Conservation (phyloP, 2,113 vertebrate species). For the Stomatorhinus ivindoensis region DNA sequence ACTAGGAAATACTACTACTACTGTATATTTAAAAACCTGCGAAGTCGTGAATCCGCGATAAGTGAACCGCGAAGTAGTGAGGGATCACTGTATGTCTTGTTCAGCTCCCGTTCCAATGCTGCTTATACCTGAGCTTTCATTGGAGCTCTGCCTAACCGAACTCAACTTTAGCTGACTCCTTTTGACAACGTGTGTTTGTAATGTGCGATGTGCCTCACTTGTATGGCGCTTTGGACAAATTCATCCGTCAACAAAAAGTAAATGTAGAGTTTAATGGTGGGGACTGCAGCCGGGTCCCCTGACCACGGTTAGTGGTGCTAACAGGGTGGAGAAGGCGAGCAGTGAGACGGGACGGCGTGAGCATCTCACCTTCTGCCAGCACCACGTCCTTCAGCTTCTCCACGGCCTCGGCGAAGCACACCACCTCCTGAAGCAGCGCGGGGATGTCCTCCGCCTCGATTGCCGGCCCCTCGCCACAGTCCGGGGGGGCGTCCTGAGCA, state of each 20-base stretch:
- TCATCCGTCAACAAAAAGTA: neutral
- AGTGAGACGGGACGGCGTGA: neutral
- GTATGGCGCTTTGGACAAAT: neutral
- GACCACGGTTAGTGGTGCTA: neutral
- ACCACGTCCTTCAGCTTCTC: slow-evolving; percentile 88
- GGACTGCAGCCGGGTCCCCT: no score
- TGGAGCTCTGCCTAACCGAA: neutral
- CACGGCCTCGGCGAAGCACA: slow-evolving; percentile 79
- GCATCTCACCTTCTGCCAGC: slow-evolving; percentile 64
- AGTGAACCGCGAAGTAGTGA: no score
- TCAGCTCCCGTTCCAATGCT: neutral
- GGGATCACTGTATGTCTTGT: no score
- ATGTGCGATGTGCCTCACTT: neutral
- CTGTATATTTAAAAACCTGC: no score
- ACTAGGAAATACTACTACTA: no score
- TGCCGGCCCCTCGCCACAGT: slow-evolving; percentile 49
- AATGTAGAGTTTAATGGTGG: neutral
- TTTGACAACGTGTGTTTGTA: neutral
- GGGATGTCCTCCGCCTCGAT: slow-evolving; percentile 83
- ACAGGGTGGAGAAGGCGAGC: neutral
- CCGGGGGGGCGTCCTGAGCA: slow-evolving; percentile 50
- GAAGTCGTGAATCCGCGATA: no score
- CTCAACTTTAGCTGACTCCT: neutral
- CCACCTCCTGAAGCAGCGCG: slow-evolving; percentile 71
- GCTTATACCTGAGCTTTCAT: neutral